Conservation (phyloP, 1,140 invertebrate genomes). For the Brachionus asplanchnoidis region DNA sequence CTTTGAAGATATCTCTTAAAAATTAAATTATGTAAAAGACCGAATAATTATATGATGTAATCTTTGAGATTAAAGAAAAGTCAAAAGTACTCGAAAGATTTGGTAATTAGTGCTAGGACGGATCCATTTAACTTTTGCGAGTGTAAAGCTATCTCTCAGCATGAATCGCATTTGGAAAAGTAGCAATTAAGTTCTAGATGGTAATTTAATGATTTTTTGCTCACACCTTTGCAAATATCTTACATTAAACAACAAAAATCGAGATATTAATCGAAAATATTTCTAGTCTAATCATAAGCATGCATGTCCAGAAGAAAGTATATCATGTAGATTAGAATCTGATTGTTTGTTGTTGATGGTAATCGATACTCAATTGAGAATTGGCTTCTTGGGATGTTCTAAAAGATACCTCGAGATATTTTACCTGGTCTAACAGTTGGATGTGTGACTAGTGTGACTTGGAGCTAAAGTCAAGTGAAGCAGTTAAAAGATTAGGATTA, state of each 20-base stretch:
- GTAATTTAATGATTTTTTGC: neutral
- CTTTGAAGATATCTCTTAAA: neutral
- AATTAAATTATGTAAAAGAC: neutral
- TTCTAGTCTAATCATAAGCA: neutral
- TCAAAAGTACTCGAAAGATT: neutral
- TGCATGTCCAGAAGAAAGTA: neutral
- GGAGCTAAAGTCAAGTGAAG: slow-evolving; percentile 20
- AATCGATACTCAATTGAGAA: slow-evolving; percentile 9
- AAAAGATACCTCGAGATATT: neutral
- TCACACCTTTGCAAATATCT: neutral
- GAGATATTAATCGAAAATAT: neutral
- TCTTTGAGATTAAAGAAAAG: neutral
- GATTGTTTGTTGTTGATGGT: neutral
- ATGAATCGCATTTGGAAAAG: neutral
- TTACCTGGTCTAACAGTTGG: neutral
- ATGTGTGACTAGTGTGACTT: neutral
- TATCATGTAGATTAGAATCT: slow-evolving; percentile 11
- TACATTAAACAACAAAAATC: neutral
- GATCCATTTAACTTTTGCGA: neutral
- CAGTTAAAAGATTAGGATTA: neutral
- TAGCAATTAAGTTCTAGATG: slow-evolving; percentile 2
- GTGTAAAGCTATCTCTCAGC: neutral
- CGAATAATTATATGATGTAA: neutral
- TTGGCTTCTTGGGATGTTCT: neutral
- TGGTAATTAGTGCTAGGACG: neutral